Base-by-base conservation (phyloP, 2,888 invertebrate genomes). In the Phyllotreta cruciferae region DNA sequence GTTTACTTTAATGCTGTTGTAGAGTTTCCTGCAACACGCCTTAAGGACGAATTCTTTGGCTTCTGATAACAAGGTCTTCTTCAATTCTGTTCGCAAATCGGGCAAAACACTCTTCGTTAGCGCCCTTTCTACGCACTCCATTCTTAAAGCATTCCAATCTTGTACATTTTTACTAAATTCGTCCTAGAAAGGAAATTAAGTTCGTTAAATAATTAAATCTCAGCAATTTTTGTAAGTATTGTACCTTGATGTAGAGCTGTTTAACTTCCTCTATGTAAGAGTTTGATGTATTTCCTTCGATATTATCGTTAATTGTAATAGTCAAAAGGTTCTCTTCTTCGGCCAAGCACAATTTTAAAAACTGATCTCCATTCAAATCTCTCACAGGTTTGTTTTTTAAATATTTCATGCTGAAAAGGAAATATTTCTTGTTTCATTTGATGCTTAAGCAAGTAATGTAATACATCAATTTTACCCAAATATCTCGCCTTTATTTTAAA, bases 101-200 rank as follows among this genome's bases (percentile, higher is more conserved):
- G 98, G 98, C 77, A 96, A 88, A 3, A 99, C 88, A 79, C 96
- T 91, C 76, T 92, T 90, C 14, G 86, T 91, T 54, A 98, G 85
- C 0, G 98, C 96, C 65, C 93, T 83, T 73, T 94, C 92, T 0
- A 98, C 91, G 58, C 96, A 94, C 74, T 94, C 91, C 1, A 89
- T 88, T 42, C 99, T 85, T 54, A 97, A 79, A 1, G 89, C 87
- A 82, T 99, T 99, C 99, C 99, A 99, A 72, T 96, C 95, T 78
- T 96, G 92, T 0, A 95, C 95, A 69, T 90, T 90, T 71, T 93
- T 93, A 71, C 95, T 95, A 81, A 96, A 98, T 80, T 97, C 97
- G 81, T 98, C 98, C 86, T 72, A 41, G 60, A 63, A 65, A 50
- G 50, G 8, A 39, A 49, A 49, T 14, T 37, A 39, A 11, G 1